These are phyloP conservation scores for Stenodema calcarata DNA, from an alignment of 2,888 invertebrate genomes.

Conservation along the genomic window DNA sequence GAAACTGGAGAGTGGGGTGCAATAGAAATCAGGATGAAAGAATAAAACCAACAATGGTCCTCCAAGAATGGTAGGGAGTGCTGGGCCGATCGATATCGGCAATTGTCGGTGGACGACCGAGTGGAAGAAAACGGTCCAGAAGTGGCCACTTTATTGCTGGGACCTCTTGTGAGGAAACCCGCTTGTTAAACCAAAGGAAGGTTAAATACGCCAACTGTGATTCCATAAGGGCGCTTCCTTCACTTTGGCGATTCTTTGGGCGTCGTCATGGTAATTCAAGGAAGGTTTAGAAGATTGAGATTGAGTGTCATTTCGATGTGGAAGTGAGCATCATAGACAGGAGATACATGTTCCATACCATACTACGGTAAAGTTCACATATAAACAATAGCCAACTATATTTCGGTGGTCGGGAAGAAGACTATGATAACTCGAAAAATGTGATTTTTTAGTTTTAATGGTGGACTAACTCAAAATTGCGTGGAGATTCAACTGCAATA, in stretches of 20 bases:
- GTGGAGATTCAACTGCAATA: too few relatives aligned
- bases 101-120: constrained; percentile 30
- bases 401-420: too few relatives aligned
- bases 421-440: too few relatives aligned
- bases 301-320: too few relatives aligned
- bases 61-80: not conserved
- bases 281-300: too few relatives aligned
- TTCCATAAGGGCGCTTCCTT: not conserved
- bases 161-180: not conserved
- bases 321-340: too few relatives aligned
- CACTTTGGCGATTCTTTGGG: not conserved
- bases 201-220: not conserved
- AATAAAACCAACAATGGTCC: constrained; percentile 41
- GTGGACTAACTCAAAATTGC: too few relatives aligned
- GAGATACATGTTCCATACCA: too few relatives aligned
- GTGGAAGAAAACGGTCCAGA: constrained; percentile 19
- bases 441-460: too few relatives aligned
- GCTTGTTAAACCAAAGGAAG: constrained; percentile 23
- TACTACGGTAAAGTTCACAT: too few relatives aligned
- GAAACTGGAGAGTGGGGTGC: not conserved
- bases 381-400: too few relatives aligned
- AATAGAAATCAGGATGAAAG: constrained; percentile 43
- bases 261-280: too few relatives aligned
- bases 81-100: constrained; percentile 34
- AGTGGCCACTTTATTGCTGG: constrained; percentile 30